Conservation (phyloP, 2,888 invertebrate species). For the Drosophila stalkeri region DNA sequence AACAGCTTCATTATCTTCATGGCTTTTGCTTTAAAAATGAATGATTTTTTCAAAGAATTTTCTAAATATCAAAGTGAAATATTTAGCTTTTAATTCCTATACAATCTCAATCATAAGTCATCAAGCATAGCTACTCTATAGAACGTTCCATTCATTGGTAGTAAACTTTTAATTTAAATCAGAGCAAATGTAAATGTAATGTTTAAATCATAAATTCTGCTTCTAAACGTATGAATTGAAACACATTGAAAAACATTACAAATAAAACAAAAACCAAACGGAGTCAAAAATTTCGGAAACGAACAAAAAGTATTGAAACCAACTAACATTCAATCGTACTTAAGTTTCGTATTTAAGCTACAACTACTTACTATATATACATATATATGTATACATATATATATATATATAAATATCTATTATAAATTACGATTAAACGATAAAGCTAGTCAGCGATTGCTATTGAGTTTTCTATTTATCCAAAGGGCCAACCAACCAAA, state of each 20-base stretch:
- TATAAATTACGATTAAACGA: conserved; percentile 63
- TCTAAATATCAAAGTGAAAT: background rate
- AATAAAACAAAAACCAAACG: background rate
- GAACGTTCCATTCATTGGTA: background rate
- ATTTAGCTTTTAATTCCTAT: background rate
- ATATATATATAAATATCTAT: conserved; percentile 19
- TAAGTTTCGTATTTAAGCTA: conserved; percentile 64
- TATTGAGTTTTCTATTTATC: conserved; percentile 19
- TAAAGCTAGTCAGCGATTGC: conserved; percentile 68
- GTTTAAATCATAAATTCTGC: conserved; percentile 1
- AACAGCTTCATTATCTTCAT: background rate
- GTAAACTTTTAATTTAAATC: background rate
- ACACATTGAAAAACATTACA: background rate
- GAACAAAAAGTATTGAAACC: conserved; percentile 65
- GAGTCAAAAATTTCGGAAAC: conserved; percentile 27
- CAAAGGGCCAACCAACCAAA: background rate
- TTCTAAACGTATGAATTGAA: conserved; percentile 13
- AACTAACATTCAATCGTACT: conserved; percentile 77
- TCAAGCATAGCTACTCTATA: background rate
- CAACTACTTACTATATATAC: conserved; percentile 21
- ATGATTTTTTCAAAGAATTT: background rate
- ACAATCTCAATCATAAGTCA: background rate
- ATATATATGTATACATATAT: conserved; percentile 15
- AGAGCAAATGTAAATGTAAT: conserved; percentile 7
- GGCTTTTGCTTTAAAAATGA: background rate